phyloP scores from a whole-genome alignment of 2,888 invertebrate genomes.

The Byasa hedistus region DNA sequence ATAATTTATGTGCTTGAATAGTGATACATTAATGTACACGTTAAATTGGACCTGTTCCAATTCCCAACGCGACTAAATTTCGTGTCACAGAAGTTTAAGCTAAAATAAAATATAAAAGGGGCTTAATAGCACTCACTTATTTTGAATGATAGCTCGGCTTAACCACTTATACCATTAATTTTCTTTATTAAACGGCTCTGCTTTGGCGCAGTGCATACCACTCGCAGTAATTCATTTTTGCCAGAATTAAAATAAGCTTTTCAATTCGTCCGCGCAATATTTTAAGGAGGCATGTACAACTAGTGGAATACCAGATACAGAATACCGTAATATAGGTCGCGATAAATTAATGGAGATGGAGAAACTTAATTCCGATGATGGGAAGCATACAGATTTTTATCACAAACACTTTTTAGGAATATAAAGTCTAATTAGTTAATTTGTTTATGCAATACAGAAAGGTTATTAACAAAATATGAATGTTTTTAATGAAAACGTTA shows the following conservation, averaged over 20 bases:
- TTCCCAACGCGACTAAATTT: conserved; percentile 73
- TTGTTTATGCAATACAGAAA: too few species aligned
- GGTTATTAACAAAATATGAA: too few species aligned
- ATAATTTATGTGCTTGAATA: conserved; percentile 9
- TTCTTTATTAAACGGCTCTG: conserved; percentile 56
- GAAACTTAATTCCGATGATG: too few species aligned
- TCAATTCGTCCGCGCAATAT: too few species aligned
- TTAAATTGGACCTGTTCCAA: conserved; percentile 75
- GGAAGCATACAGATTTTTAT: too few species aligned
- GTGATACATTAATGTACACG: conserved; percentile 34
- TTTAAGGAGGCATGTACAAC: too few species aligned
- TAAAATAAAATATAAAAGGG: conserved; percentile 74
- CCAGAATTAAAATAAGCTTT: conserved; percentile 17
- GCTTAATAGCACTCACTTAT: conserved; percentile 68
- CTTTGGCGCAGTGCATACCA: conserved; percentile 37
- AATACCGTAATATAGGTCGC: too few species aligned
- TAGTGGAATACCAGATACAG: too few species aligned
- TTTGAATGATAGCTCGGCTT: conserved; percentile 68
- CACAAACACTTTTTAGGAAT: too few species aligned
- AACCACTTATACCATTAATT: conserved; percentile 64
- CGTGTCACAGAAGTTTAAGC: conserved; percentile 73
- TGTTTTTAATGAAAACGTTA: too few species aligned
- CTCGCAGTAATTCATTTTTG: conserved; percentile 29
- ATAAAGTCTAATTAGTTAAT: too few species aligned
- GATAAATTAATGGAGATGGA: too few species aligned